These are phyloP conservation scores for Pygoscelis adeliae DNA, from an alignment of 2,113 vertebrate genomes.

Conservation along the genomic window DNA sequence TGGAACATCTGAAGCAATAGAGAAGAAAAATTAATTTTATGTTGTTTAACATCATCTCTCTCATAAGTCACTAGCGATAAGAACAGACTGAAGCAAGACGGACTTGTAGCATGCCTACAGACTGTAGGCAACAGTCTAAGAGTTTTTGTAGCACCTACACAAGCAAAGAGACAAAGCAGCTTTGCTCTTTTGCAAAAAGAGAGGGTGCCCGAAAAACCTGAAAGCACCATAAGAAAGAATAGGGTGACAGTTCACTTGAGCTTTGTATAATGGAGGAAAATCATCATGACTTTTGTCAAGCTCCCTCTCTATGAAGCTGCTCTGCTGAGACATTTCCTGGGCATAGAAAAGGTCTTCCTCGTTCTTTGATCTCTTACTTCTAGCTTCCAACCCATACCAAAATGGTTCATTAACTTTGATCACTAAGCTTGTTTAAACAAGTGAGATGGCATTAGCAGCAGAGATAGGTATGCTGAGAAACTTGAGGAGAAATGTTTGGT, in stretches of 20 bases:
- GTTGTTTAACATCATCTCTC: neutral
- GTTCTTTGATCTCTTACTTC: neutral
- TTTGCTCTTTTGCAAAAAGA: neutral
- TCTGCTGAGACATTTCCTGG: neutral
- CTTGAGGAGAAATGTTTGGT: neutral
- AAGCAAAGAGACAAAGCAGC: neutral
- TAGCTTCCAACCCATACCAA: neutral
- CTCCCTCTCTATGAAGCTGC: neutral
- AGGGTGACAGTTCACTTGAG: neutral
- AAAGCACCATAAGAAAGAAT: neutral
- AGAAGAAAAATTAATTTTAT: neutral
- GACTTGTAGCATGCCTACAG: neutral
- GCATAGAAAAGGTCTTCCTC: neutral
- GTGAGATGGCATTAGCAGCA: neutral
- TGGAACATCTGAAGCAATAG: neutral
- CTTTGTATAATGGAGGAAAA: neutral
- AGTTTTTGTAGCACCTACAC: neutral
- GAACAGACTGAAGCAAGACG: neutral
- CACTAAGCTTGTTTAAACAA: constrained; percentile 48
- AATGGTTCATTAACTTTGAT: constrained; percentile 42
- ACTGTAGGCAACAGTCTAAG: neutral
- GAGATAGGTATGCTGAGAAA: neutral
- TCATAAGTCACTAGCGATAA: neutral
- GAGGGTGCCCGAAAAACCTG: neutral
- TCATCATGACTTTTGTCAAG: neutral